Conservation (phyloP, 2,113 vertebrate genomes). For the Caracal caracal region DNA sequence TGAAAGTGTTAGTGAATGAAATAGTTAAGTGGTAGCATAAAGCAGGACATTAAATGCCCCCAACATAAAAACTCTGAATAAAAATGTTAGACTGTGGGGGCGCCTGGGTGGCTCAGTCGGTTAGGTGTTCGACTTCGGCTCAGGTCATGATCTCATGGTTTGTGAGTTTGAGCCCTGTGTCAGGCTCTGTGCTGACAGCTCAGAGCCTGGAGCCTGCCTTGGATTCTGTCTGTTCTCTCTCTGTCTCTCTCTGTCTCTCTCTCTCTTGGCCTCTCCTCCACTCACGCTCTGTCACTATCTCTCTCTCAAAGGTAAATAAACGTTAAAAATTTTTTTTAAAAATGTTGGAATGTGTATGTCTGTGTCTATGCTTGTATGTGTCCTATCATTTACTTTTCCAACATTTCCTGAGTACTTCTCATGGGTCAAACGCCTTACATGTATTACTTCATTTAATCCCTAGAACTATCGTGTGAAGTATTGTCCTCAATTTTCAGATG, state of each 20-base stretch:
- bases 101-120: too few species aligned
- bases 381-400: background rate
- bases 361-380: background rate
- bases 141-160: too few species aligned
- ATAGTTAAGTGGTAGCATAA: conserved; percentile 4
- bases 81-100: background rate
- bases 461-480: background rate
- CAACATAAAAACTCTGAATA: conserved; percentile 33
- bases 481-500: background rate
- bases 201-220: too few species aligned
- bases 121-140: too few species aligned
- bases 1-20: background rate
- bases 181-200: too few species aligned
- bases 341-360: background rate
- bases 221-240: too few species aligned
- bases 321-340: background rate
- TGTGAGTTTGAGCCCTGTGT: too few species aligned
- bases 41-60: conserved; percentile 3
- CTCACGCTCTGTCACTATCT: too few species aligned
- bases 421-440: background rate
- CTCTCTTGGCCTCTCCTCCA: too few species aligned
- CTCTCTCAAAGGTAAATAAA: too few species aligned
- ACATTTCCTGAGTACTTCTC: background rate
- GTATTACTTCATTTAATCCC: conserved; percentile 12
- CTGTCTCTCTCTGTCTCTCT: too few species aligned